Conservation (phyloP, 2,797 vertebrate species). For the Aldrovandia affinis region DNA sequence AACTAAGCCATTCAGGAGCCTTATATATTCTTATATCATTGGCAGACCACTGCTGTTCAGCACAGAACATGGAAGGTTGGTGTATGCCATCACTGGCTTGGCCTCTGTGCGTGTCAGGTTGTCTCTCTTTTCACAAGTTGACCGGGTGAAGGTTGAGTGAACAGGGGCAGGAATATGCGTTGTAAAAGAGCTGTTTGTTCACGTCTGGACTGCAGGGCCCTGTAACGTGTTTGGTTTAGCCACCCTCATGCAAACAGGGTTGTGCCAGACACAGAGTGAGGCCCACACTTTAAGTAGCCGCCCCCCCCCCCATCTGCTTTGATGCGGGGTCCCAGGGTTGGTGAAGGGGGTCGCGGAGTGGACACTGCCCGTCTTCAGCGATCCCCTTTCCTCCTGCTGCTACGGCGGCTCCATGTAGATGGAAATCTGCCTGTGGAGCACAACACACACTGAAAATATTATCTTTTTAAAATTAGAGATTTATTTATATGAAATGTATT, state of each 20-base stretch:
- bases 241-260: not conserved
- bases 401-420: not conserved
- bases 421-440: not conserved
- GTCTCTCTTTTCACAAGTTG: not conserved
- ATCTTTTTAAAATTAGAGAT: slow-evolving; percentile 8
- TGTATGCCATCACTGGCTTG: not conserved
- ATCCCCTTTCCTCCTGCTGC: not conserved
- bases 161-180: not conserved
- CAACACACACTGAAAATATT: not conserved
- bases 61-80: not conserved
- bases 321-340: not conserved
- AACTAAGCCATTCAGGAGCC: not conserved
- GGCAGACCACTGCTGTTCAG: not conserved
- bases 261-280: not conserved
- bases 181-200: slow-evolving; percentile 23
- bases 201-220: not conserved
- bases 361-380: slow-evolving; percentile 9
- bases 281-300: not conserved
- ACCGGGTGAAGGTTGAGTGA: not conserved
- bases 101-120: not conserved
- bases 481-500: slow-evolving; percentile 18
- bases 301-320: not conserved
- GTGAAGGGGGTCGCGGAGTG: not conserved
- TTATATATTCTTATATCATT: not conserved
- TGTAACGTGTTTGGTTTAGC: slow-evolving; percentile 25